These are phyloP conservation scores for Drosophila infuscata DNA, from an alignment of 2,888 invertebrate species.

Conservation along the genomic window DNA sequence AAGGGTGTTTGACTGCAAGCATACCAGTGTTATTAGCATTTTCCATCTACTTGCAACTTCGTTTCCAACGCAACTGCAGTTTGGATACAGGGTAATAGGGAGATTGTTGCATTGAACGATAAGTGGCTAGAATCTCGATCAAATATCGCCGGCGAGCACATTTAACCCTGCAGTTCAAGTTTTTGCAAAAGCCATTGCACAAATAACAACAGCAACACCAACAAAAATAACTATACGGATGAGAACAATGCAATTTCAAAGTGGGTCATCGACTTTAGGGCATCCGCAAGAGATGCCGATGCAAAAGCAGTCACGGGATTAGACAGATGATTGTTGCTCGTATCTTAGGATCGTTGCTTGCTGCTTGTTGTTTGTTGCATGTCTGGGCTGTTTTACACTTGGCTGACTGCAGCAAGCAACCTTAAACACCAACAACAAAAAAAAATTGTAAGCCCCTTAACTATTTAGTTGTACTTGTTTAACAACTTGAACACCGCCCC, in stretches of 20 bases:
- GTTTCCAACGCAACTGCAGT: background rate
- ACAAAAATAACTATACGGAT: slow-evolving; percentile 2
- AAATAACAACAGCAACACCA: slow-evolving; percentile 16
- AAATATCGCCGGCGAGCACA: slow-evolving; percentile 34
- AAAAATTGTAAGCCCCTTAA: background rate
- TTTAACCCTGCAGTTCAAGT: slow-evolving; percentile 66
- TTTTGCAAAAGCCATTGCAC: slow-evolving; percentile 66
- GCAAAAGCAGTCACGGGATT: slow-evolving; percentile 35
- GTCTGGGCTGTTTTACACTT: slow-evolving; percentile 55
- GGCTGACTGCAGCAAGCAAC: slow-evolving; percentile 50
- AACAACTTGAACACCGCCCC: background rate
- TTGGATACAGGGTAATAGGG: slow-evolving; percentile 2
- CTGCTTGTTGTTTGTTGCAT: slow-evolving; percentile 10
- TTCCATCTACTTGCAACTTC: background rate
- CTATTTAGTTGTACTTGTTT: slow-evolving; percentile 11
- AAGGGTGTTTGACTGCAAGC: slow-evolving; percentile 4
- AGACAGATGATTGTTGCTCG: slow-evolving; percentile 32
- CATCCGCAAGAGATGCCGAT: slow-evolving; percentile 41
- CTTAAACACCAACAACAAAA: slow-evolving; percentile 10
- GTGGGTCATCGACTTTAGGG: slow-evolving; percentile 64
- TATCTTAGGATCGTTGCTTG: slow-evolving; percentile 28
- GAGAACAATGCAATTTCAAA: slow-evolving; percentile 69
- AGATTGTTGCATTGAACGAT: slow-evolving; percentile 28
- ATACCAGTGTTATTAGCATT: slow-evolving; percentile 8
- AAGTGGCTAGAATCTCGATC: slow-evolving; percentile 22